Conservation (phyloP, 2,888 invertebrate genomes). For the Orthosia cruda region DNA sequence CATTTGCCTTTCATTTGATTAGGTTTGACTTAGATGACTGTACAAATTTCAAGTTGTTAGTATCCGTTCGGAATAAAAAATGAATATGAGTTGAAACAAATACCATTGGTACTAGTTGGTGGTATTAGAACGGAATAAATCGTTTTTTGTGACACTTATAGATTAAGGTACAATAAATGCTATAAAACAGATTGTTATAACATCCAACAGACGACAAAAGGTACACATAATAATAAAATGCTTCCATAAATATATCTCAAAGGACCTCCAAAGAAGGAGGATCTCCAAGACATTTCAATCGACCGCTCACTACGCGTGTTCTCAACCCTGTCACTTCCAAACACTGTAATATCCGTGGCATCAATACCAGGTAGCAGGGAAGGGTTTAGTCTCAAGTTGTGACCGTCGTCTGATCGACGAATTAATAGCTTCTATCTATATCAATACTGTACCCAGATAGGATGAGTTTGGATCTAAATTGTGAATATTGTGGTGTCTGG, state of each 20-base stretch:
- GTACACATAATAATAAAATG: too few species aligned
- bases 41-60: too few species aligned
- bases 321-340: slow-evolving; percentile 42
- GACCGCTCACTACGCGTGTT: background rate
- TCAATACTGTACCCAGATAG: background rate
- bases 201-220: background rate
- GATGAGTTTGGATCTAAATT: slow-evolving; percentile 1
- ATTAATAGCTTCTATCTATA: slow-evolving; percentile 49
- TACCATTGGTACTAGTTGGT: too few species aligned
- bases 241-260: background rate
- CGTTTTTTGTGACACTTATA: background rate
- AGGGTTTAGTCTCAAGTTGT: slow-evolving; percentile 57
- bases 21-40: too few species aligned
- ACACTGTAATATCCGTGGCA: slow-evolving; percentile 32
- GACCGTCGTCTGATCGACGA: slow-evolving; percentile 58
- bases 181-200: background rate
- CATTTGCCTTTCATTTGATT: too few species aligned
- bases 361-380: slow-evolving; percentile 59
- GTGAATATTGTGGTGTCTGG: background rate
- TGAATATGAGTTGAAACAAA: too few species aligned
- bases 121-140: too few species aligned
- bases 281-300: background rate
- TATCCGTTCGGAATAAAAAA: too few species aligned
- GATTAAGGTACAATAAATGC: background rate
- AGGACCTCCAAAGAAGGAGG: too few species aligned